phyloP scores from a whole-genome alignment of 2,888 invertebrate species.

The Blomia tropicalis region DNA sequence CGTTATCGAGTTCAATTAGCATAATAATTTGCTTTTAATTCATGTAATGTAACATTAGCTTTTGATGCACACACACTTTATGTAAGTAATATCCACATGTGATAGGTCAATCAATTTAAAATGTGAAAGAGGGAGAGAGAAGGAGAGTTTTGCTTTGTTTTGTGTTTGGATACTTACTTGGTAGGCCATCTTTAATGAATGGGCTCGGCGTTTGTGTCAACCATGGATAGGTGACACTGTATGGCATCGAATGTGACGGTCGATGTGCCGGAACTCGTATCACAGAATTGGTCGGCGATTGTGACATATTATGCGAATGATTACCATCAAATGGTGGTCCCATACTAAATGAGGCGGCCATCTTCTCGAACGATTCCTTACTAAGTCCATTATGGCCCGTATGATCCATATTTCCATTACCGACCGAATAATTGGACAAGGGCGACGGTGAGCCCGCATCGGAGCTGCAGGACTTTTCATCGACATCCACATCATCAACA shows the following conservation, averaged over 20 bases:
- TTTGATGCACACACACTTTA: background rate
- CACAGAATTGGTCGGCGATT: conserved; percentile 30
- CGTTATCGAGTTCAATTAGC: conserved; percentile 7
- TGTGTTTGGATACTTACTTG: conserved; percentile 46
- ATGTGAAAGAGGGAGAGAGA: no score
- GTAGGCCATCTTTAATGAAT: conserved; percentile 62
- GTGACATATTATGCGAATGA: background rate
- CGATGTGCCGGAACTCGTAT: conserved; percentile 45
- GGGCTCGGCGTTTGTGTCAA: conserved; percentile 27
- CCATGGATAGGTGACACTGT: conserved; percentile 28
- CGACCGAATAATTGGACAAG: background rate
- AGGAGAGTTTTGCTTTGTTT: no score
- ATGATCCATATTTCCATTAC: background rate
- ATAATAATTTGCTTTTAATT: conserved; percentile 13
- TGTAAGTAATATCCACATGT: background rate
- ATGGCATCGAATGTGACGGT: conserved; percentile 44
- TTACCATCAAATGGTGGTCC: background rate
- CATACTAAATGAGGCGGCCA: background rate
- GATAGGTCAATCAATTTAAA: background rate
- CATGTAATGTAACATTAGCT: background rate
- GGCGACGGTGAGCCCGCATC: conserved; percentile 2
- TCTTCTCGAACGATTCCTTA: background rate
- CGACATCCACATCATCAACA: conserved; percentile 12
- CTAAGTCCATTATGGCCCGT: background rate
- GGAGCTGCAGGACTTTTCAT: conserved; percentile 16